Conservation (phyloP, 2,113 vertebrate genomes). For the Nipponia nippon region DNA sequence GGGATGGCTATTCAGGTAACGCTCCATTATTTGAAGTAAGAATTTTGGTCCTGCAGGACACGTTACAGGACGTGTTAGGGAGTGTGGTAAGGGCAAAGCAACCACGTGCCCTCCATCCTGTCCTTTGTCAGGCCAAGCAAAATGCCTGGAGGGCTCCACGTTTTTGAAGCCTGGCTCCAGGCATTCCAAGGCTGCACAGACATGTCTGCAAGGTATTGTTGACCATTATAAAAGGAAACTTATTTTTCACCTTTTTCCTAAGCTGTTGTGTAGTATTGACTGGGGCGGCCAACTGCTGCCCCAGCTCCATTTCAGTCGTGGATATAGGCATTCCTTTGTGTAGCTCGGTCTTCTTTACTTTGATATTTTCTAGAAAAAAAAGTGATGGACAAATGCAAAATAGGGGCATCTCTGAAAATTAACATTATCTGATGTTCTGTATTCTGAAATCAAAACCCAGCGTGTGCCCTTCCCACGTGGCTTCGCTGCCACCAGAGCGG, state of each 20-base stretch:
- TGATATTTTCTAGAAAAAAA: not conserved
- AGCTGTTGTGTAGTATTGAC: not conserved
- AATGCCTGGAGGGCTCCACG: not conserved
- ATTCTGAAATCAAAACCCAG: not conserved
- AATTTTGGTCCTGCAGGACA: not conserved
- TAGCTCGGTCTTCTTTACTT: not conserved
- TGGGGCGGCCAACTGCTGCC: not conserved
- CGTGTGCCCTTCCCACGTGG: not conserved
- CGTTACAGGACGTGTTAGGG: not conserved
- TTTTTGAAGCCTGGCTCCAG: not conserved
- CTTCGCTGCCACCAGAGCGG: not conserved
- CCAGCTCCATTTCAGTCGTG: not conserved
- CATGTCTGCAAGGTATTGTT: not conserved
- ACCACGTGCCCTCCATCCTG: not conserved
- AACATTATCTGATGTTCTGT: not conserved
- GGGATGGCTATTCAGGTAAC: not conserved
- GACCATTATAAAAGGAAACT: not conserved
- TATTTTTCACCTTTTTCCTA: not conserved
- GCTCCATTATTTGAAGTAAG: not conserved
- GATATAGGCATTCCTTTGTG: not conserved
- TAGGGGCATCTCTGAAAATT: not conserved
- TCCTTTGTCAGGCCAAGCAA: not conserved
- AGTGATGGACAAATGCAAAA: not conserved
- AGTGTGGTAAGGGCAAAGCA: not conserved
- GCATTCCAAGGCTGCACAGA: not conserved